Evolutionary conservation across 2,888 invertebrate species (phyloP).

Genomic region (Serripes groenlandicus): DNA sequence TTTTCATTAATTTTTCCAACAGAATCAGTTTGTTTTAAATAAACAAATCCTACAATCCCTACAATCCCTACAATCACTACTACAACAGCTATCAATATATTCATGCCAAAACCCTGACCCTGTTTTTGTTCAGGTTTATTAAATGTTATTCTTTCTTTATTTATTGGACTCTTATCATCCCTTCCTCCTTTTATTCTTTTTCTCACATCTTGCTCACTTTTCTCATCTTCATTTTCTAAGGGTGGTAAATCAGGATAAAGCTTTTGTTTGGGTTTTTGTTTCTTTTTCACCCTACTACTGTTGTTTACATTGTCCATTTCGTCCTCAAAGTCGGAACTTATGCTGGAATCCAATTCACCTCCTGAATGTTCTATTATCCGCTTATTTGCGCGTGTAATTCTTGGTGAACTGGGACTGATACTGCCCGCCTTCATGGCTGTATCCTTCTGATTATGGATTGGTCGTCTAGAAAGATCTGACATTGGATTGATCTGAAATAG

Average conservation of each 20-base stretch:
- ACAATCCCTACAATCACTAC: neutral
- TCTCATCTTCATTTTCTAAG: neutral
- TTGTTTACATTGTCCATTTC: neutral
- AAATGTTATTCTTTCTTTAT: neutral
- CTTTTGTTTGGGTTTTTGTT: neutral
- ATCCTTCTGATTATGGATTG: neutral
- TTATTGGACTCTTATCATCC: neutral
- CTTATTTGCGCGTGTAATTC: neutral
- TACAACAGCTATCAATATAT: neutral
- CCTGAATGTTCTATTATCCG: neutral
- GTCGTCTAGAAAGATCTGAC: neutral
- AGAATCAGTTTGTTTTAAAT: neutral
- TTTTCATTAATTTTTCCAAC: neutral
- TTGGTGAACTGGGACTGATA: neutral
- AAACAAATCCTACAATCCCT: neutral
- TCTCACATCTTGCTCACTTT: neutral
- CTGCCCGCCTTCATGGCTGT: neutral
- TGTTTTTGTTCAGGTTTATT: neutral
- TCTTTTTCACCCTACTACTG: neutral
- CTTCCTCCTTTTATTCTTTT: neutral
- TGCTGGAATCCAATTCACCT: neutral
- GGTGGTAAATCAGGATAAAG: neutral
- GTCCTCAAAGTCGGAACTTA: neutral
- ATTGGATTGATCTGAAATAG: neutral
- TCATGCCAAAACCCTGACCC: neutral